Evolutionary conservation across 2,888 invertebrate species (phyloP), one percentile per base, ranked within the genome.

Genomic region (Drosophila paranaensis): DNA sequence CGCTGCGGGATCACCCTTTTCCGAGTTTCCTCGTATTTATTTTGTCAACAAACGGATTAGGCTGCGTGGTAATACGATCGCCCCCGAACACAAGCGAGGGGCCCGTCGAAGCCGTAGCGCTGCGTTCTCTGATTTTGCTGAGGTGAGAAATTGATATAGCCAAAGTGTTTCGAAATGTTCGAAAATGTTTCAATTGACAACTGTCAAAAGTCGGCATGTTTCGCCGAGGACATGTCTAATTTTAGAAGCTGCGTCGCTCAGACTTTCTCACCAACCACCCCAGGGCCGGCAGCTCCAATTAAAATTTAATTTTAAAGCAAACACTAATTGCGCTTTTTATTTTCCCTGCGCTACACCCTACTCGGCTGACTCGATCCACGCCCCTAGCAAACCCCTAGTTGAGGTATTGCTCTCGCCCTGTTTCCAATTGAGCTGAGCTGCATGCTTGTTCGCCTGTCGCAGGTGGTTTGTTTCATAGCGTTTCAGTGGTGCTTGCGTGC

Each of bases 21-120:
- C 78, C 56, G 50, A 13, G 4, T 16, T 55, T 57, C 67, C 71
- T 62, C 43, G 69, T 79, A 76, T 89, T 87, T 89, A 79, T 82
- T 87, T 85, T 82, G 89, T 85, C 89, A 89, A 88, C 86, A 87
- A 82, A 70, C 70, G 85, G 82, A 81, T 87, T 88, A 85, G 77
- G 60, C 85, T 66, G 71, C 56, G 57, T 60, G 65, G 89, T 75
- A 85, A 86, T 69, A 71, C 58, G 88, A 86, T 85, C 80, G 66
- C 78, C 67, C 57, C 66, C 67, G 42, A 57, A 60, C 35, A 35
- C 54, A 62, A 40, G 35, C 73, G 61, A 61, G 68, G 55, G 63
- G 37, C 55, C 45, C 54, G 14, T 37, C 48, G 80, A 87, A 89
- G 88, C 88, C 88, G 37, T 79, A 58, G 54, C 30, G 68, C 45